Conservation (phyloP, 2,113 vertebrate genomes). For the Nannobrachium achirus region DNA sequence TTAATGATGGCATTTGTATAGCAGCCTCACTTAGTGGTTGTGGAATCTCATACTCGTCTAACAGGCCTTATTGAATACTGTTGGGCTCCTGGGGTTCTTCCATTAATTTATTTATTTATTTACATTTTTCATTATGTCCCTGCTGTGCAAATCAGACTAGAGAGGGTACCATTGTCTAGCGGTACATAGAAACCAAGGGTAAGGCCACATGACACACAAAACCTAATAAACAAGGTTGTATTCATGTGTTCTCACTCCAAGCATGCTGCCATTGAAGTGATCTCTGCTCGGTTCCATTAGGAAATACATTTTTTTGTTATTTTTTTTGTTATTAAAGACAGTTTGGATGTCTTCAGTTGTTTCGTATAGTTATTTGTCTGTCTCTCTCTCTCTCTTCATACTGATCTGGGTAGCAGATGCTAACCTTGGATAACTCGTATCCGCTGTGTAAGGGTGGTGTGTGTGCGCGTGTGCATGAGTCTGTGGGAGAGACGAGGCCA, state of each 20-base stretch:
- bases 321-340: conserved; percentile 16
- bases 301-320: conserved; percentile 14
- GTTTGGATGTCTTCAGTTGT: conserved; percentile 33
- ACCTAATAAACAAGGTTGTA: no score
- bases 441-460: conserved; percentile 40
- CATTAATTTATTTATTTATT: no score
- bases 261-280: neutral
- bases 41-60: no score
- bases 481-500: neutral
- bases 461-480: conserved; percentile 19
- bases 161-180: no score
- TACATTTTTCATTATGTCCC: no score
- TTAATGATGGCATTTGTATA: no score
- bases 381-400: conserved; percentile 12
- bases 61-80: no score
- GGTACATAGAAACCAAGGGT: no score
- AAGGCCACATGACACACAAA: no score
- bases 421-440: conserved; percentile 27
- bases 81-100: no score
- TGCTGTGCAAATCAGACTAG: no score
- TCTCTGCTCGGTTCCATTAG: conserved; percentile 33
- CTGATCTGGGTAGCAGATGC: conserved; percentile 14
- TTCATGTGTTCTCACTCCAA: neutral
- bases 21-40: no score
- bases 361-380: conserved; percentile 43